Base-by-base conservation (phyloP, 2,888 invertebrate genomes). In the Beris morrisii region DNA sequence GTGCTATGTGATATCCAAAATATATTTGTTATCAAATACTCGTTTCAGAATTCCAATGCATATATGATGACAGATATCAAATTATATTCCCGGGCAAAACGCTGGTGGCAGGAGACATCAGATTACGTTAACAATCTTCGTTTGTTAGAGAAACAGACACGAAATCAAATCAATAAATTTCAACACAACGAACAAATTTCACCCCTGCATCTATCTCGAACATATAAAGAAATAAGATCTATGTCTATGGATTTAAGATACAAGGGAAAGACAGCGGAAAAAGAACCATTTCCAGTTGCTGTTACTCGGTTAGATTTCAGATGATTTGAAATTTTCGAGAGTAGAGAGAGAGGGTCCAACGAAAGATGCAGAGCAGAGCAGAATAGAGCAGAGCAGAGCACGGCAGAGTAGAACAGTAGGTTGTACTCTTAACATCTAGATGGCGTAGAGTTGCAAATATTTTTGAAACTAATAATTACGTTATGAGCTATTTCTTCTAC, bases 21-120 rank as follows among this genome's bases (percentile, higher is more conserved):
- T 22, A 22, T 22, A 22, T 22, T 22, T 22, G 22, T 22, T 2
- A 22, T 22, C 22, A 22, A 22, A 22, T n/a, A 30, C 32, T n/a
- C 32, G 13, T 6, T 55, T 54, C 15, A 67, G 45, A 32, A 44
- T n/a, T 48, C 66, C 5, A 69, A 43, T 38, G 45, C 54, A 1
- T 46, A 64, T 43, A 57, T 64, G 3, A 22, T 22, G 64, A 9
- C 63, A 7, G 11, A 43, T 3, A 43, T 64, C 38, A 54, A 64
- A 15, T 61, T 64, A 22, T 54, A 68, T 6, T 54, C 66, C 6
- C 64, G 71, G 12, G 72, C 71, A 0, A 72, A 67, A 48, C 65
- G 61, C 30, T 74, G 74, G 74, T 74, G 74, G 74, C 38, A 13
- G 6, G 66, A 68, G 30, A 69, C 73, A 4, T 44, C 71, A 1